These are phyloP conservation scores for Pangasius larnaudii DNA, from an alignment of 2,797 vertebrate genomes.

Conservation along the genomic window DNA sequence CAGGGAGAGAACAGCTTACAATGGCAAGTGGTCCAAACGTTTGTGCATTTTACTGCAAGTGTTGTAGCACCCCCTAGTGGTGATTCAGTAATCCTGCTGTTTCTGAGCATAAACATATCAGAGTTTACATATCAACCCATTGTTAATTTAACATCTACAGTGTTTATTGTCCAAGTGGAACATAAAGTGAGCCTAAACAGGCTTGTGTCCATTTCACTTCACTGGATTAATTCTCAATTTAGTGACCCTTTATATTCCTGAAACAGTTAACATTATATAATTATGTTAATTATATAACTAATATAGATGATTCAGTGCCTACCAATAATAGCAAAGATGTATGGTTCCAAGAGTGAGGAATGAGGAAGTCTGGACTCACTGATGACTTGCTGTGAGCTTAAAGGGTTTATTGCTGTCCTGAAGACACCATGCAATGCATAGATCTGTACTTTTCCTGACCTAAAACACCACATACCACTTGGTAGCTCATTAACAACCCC, in stretches of 20 bases:
- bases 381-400: background rate
- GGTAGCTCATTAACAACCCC: background rate
- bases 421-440: background rate
- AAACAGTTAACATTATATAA: background rate
- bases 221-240: background rate
- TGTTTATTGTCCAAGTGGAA: background rate
- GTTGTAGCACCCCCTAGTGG: conserved; percentile 58
- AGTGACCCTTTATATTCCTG: background rate
- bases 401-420: background rate
- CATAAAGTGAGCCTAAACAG: background rate
- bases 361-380: background rate
- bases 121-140: background rate
- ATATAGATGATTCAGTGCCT: background rate
- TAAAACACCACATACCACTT: background rate
- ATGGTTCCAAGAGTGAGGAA: background rate
- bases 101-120: background rate
- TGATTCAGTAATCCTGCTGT: background rate
- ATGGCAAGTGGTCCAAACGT: background rate
- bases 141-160: background rate
- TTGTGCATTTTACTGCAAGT: conserved; percentile 19
- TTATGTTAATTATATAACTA: too few relatives aligned
- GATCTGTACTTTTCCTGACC: background rate
- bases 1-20: background rate
- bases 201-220: background rate
- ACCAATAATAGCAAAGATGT: background rate